These are phyloP conservation scores for Crematogaster levior DNA, from an alignment of 2,888 invertebrate genomes.

Conservation along the genomic window DNA sequence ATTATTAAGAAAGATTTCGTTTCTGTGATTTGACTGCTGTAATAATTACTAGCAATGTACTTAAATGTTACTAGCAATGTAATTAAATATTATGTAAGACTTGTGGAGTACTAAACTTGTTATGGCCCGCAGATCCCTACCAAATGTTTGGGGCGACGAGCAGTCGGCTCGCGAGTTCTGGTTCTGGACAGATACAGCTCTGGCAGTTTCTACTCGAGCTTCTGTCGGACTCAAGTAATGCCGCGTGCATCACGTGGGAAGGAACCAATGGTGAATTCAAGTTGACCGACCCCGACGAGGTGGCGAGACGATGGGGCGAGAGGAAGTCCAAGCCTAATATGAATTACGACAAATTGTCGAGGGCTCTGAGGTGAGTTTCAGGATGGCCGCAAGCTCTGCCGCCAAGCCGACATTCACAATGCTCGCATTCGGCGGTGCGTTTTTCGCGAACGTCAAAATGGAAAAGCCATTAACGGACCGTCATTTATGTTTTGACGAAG, in stretches of 20 bases:
- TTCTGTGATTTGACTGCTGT: no score
- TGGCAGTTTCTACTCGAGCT: constrained; percentile 99
- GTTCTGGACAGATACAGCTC: constrained; percentile 98
- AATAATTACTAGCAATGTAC: no score
- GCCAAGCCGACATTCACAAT: background rate
- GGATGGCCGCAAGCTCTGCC: background rate
- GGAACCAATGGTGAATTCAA: constrained; percentile 99
- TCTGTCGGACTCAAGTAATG: constrained; percentile 97
- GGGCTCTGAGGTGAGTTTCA: constrained; percentile 94
- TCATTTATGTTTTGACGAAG: constrained; percentile 58
- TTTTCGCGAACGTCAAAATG: constrained; percentile 59
- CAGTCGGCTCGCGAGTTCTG: constrained; percentile 98
- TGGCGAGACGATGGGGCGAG: constrained; percentile 99
- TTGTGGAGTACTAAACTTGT: constrained; percentile 12
- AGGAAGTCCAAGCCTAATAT: constrained; percentile 99
- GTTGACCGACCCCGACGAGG: constrained; percentile 99
- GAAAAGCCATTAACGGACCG: constrained; percentile 58
- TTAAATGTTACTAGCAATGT: no score
- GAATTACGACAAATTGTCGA: constrained; percentile 99
- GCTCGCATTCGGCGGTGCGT: background rate
- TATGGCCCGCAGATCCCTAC: constrained; percentile 94
- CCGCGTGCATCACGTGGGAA: constrained; percentile 99
- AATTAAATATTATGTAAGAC: background rate
- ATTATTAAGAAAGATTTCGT: no score
- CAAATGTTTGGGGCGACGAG: constrained; percentile 99